phyloP scores from a whole-genome alignment of 2,888 invertebrate species.

The Synanthedon formicaeformis region DNA sequence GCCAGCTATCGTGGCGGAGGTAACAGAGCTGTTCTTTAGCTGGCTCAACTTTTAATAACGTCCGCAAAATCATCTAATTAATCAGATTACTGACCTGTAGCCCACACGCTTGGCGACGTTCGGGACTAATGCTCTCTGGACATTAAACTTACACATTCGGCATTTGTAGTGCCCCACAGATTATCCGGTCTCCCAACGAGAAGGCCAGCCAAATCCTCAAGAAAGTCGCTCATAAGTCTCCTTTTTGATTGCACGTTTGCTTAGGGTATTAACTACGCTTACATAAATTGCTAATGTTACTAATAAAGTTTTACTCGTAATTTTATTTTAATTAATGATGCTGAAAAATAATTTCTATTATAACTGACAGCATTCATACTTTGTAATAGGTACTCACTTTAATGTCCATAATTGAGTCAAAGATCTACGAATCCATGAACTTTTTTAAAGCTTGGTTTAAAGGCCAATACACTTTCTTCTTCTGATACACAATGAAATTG shows the following conservation, averaged over 20 bases:
- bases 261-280: background rate
- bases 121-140: slow-evolving; percentile 53
- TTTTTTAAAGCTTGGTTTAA: too few relatives aligned
- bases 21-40: slow-evolving; percentile 54
- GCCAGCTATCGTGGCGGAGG: slow-evolving; percentile 60
- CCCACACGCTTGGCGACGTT: slow-evolving; percentile 45
- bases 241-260: background rate
- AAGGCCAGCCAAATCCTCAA: slow-evolving; percentile 2
- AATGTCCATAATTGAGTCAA: too few relatives aligned
- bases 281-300: background rate
- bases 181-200: slow-evolving; percentile 27
- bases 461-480: too few relatives aligned
- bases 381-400: too few relatives aligned
- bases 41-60: slow-evolving; percentile 68
- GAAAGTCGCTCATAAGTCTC: background rate
- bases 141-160: slow-evolving; percentile 58
- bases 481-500: too few relatives aligned
- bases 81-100: slow-evolving; percentile 55
- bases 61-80: slow-evolving; percentile 66
- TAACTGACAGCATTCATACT: background rate
- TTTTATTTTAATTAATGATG: background rate
- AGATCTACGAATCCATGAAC: too few relatives aligned
- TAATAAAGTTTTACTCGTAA: background rate
- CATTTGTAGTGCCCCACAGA: slow-evolving; percentile 45
- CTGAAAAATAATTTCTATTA: background rate